A percentile compares a stretch with the other conserved stretches of the same genome.
Conservation (phyloP, 2,888 invertebrate genomes). For the Hypsopygia costalis region DNA sequence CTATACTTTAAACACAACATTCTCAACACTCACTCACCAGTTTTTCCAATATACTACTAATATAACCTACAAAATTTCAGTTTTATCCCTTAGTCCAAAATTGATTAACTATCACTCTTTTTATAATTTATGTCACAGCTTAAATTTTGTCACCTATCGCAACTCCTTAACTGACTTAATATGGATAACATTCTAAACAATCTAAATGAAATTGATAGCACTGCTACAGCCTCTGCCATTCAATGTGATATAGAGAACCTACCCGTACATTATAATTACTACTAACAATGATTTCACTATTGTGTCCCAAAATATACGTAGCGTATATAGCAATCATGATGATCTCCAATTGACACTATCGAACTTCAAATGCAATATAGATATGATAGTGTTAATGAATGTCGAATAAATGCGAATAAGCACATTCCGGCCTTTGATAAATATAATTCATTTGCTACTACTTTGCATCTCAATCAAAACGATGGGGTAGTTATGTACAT, state of each 20-base stretch:
- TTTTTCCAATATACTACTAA: too few species aligned
- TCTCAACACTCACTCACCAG: too few species aligned
- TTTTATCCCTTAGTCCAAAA: too few species aligned
- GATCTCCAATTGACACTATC: constrained; percentile 1
- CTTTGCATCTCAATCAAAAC: constrained; percentile 15
- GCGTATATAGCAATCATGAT: constrained; percentile 3
- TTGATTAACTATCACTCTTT: too few species aligned
- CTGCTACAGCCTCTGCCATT: neutral
- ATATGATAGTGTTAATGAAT: constrained; percentile 1
- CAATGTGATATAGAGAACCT: too few species aligned
- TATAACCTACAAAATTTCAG: too few species aligned
- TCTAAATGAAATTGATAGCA: neutral
- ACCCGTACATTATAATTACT: too few species aligned
- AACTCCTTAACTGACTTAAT: too few species aligned
- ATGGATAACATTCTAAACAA: neutral
- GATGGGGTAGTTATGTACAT: constrained; percentile 18
- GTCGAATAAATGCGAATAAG: constrained; percentile 8
- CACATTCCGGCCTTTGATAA: constrained; percentile 13
- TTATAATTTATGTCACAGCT: too few species aligned
- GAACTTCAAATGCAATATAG: neutral
- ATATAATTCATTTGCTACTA: constrained; percentile 11
- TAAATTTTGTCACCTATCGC: too few species aligned
- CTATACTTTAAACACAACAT: too few species aligned
- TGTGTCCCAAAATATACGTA: neutral
- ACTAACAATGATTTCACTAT: neutral